These are phyloP conservation scores for Gibbula magus DNA, from an alignment of 2,888 invertebrate genomes.

Conservation along the genomic window DNA sequence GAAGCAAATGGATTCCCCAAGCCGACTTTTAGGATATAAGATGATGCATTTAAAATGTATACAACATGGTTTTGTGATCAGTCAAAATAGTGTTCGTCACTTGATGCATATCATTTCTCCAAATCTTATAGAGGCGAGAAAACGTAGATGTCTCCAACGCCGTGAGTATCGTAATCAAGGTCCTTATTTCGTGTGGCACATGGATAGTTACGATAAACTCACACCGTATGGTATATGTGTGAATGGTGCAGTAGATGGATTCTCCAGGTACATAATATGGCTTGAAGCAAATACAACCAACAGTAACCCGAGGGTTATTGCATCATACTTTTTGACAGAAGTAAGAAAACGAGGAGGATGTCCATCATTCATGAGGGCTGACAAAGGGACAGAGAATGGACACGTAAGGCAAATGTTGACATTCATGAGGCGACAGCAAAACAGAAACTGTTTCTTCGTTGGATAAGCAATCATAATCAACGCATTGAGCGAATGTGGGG, in stretches of 20 bases:
- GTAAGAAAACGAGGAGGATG: conserved; percentile 32
- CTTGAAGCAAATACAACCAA: conserved; percentile 36
- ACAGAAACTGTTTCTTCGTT: conserved; percentile 3
- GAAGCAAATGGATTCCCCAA: neutral
- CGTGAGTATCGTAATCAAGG: conserved; percentile 34
- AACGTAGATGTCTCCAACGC: conserved; percentile 30
- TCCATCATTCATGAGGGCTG: conserved; percentile 34
- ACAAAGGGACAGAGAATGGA: conserved; percentile 47
- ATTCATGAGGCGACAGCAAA: conserved; percentile 2
- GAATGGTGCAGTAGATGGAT: conserved; percentile 44
- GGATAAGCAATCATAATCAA: conserved; percentile 15
- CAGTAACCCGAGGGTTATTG: conserved; percentile 38
- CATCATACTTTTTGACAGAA: conserved; percentile 32
- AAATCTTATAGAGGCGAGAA: conserved; percentile 23
- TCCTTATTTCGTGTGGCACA: conserved; percentile 43
- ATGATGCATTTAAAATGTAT: conserved; percentile 33
- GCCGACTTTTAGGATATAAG: conserved; percentile 20
- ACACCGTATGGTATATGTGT: conserved; percentile 39
- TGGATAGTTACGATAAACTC: conserved; percentile 41
- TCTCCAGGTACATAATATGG: conserved; percentile 41
- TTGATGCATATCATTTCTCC: conserved; percentile 31
- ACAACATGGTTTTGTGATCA: neutral
- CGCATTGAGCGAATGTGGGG: conserved; percentile 28
- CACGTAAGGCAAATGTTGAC: conserved; percentile 7
- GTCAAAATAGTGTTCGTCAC: neutral